Conservation (phyloP, 2,888 invertebrate genomes). For the Muschampia plurimacula region DNA sequence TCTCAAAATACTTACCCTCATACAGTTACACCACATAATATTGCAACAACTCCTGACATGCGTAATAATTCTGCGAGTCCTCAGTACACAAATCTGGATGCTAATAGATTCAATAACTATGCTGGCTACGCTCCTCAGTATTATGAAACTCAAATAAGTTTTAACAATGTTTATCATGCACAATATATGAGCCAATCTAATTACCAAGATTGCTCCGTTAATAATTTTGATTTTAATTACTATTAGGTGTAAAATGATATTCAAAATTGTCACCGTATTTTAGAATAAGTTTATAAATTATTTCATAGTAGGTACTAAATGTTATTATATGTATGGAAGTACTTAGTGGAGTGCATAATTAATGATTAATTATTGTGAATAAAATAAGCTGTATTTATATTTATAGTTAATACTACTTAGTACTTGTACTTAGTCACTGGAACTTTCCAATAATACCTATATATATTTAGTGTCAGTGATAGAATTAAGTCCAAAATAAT, state of each 20-base stretch:
- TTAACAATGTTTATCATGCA: constrained; percentile 13
- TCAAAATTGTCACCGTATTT: background rate
- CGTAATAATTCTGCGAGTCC: constrained; percentile 9
- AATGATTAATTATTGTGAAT: too few species aligned
- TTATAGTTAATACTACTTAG: too few species aligned
- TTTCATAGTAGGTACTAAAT: background rate
- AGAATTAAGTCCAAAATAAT: background rate
- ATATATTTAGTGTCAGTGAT: background rate
- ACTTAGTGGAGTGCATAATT: too few species aligned
- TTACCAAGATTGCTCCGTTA: constrained; percentile 45
- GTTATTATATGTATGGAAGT: too few species aligned
- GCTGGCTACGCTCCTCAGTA: constrained; percentile 13
- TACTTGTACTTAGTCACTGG: too few species aligned
- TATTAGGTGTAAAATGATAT: background rate
- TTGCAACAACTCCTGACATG: background rate
- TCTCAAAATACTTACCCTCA: background rate
- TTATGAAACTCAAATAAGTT: constrained; percentile 6
- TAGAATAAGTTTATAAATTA: constrained; percentile 1
- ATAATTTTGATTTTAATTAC: constrained; percentile 34
- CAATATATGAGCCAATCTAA: background rate
- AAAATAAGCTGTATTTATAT: too few species aligned
- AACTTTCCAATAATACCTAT: too few species aligned
- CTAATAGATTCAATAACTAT: background rate
- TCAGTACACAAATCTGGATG: constrained; percentile 6
- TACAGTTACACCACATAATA: background rate